A percentile compares a stretch with the other conserved stretches of the same genome.
Evolutionary conservation across 2,888 invertebrate genomes (phyloP).

Genomic region (Megalurothrips usitatus): DNA sequence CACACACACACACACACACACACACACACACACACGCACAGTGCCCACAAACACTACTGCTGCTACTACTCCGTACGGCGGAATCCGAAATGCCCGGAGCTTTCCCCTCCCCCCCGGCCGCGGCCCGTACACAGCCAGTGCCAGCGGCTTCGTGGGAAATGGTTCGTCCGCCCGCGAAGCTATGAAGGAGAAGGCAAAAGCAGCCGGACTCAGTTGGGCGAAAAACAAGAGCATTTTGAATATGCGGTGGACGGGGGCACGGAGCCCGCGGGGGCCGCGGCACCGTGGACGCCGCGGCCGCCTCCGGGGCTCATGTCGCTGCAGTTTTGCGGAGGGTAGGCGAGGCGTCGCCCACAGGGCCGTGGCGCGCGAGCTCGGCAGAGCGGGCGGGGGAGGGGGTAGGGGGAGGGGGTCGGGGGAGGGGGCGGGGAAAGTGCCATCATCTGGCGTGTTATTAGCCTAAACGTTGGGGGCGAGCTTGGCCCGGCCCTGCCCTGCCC

Average conservation of each 20-base stretch:
- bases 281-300: background rate
- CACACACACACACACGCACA: background rate
- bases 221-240: background rate
- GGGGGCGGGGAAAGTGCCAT: slow-evolving; percentile 14
- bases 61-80: background rate
- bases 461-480: background rate
- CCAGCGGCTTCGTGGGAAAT: too few species aligned
- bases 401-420: slow-evolving; percentile 27
- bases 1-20: background rate
- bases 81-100: background rate
- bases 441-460: slow-evolving; percentile 29
- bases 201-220: background rate
- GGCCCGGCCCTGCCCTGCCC: slow-evolving; percentile 24
- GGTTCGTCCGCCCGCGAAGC: too few species aligned
- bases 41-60: background rate
- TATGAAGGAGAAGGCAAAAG: background rate
- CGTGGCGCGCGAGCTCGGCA: slow-evolving; percentile 16
- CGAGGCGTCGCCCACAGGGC: background rate
- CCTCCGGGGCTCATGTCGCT: background rate
- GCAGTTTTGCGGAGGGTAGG: background rate
- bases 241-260: background rate
- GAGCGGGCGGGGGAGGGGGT: slow-evolving; percentile 10
- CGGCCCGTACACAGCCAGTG: background rate
- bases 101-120: background rate
- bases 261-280: background rate